Evolutionary conservation across 2,888 invertebrate genomes (phyloP), one percentile per base, ranked within the genome.

Genomic region (Volucella inflata): DNA sequence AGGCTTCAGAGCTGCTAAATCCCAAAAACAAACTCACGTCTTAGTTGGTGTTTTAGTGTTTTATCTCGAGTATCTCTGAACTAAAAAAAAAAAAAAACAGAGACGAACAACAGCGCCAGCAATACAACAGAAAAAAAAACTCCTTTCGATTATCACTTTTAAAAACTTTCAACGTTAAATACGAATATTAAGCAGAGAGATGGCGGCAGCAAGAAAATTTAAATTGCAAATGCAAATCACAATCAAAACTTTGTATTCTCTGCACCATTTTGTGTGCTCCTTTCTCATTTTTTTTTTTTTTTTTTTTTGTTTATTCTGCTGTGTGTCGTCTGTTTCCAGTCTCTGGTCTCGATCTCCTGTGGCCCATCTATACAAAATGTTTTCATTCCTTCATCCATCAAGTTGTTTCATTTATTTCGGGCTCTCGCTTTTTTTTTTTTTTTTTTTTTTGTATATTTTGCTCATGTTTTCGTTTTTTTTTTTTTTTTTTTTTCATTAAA

Each of bases 311-410:
- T n/a, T n/a, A n/a, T n/a, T 21, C 2, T 21, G 21, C 21, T 21
- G 21, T 30, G 30, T 30, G 30, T 30, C 30, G 30, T 30, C 4
- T 30, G 30, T 30, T 30, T 30, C 30, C 30, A 30, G 30, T 30
- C 30, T 30, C 6, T 30, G 30, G 30, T 30, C 30, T 30, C 36
- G 65, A 38, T n/a, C 44, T n/a, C 44, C 65, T 42, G 30, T 17
- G 50, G 40, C 44, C 55, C 64, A 51, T n/a, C 38, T 51, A 57
- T n/a, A 57, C 55, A 68, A 53, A 64, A 42, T 55, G 68, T 55
- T 71, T 46, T 38, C 60, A 74, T 50, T 74, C 68, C 42, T 62
- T 76, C 82, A 82, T 83, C 82, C 82, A 77, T 83, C 82, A 83
- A 77, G 72, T 68, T 83, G 67, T 67, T 67, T 77, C 67, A 44